Conservation (phyloP, 2,113 vertebrate species). For the Polyodon spathula region DNA sequence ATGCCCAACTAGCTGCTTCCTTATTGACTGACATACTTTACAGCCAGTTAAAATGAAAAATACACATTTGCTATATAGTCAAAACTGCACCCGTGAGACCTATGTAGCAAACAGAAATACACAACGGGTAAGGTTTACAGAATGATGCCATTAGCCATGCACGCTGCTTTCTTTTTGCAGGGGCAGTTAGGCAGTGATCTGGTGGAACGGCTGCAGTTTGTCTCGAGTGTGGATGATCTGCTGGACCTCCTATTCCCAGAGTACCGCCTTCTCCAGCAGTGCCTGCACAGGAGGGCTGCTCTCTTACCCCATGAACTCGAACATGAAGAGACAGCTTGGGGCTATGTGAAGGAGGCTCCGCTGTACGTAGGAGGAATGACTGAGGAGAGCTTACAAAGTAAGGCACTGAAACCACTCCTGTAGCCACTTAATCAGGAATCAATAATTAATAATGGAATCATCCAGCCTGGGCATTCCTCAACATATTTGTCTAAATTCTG, state of each 20-base stretch:
- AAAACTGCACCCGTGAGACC: too few species aligned
- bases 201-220: background rate
- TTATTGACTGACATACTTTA: too few species aligned
- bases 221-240: constrained; percentile 1
- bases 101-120: too few species aligned
- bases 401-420: background rate
- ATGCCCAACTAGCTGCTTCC: too few species aligned
- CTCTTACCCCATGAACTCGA: background rate
- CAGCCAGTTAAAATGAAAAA: too few species aligned
- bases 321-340: background rate
- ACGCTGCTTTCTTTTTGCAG: background rate
- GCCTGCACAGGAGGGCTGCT: background rate
- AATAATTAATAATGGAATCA: too few species aligned
- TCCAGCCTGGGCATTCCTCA: too few species aligned
- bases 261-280: constrained; percentile 1
- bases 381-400: constrained; percentile 10
- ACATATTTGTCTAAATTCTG: too few species aligned
- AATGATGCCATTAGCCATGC: too few species aligned
- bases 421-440: too few species aligned
- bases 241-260: constrained; percentile 14
- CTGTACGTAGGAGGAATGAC: background rate
- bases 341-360: constrained; percentile 4
- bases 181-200: background rate
- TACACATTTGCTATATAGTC: too few species aligned
- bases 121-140: too few species aligned